Evolutionary conservation across 2,888 invertebrate species (phyloP).

Genomic region (Drosophila pseudotakahashii): DNA sequence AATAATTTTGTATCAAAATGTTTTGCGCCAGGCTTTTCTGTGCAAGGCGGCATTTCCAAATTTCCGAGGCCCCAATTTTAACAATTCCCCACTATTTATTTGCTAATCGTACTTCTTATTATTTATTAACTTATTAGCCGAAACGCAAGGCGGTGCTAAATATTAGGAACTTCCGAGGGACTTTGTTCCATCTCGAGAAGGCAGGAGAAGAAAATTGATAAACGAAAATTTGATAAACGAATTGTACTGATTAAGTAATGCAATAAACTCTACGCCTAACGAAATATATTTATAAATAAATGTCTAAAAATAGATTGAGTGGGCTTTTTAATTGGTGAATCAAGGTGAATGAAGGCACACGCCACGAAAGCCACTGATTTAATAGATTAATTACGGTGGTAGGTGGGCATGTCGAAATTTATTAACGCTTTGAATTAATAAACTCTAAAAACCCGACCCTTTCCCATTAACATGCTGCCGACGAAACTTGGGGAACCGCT

Average conservation of each 20-base stretch:
- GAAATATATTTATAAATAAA: conserved; percentile 61
- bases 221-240: conserved; percentile 68
- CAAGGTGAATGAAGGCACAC: too few relatives aligned
- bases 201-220: conserved; percentile 47
- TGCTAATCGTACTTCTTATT: conserved; percentile 47
- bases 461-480: conserved; percentile 26
- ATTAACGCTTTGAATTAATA: conserved; percentile 10
- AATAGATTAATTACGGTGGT: background rate
- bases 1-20: conserved; percentile 83
- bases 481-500: conserved; percentile 29
- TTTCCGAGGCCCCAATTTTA: conserved; percentile 31
- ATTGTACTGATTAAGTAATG: conserved; percentile 83
- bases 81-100: conserved; percentile 52
- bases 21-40: conserved; percentile 70
- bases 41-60: conserved; percentile 43
- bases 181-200: conserved; percentile 37
- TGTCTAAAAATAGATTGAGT: conserved; percentile 34
- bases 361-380: background rate
- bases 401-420: conserved; percentile 6
- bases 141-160: conserved; percentile 67
- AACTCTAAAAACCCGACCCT: background rate
- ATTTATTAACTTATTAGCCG: conserved; percentile 68
- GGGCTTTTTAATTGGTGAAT: background rate
- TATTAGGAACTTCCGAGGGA: conserved; percentile 50
- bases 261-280: conserved; percentile 70